Conservation (phyloP, 1,140 invertebrate genomes). For the Nephotettix cincticeps region DNA sequence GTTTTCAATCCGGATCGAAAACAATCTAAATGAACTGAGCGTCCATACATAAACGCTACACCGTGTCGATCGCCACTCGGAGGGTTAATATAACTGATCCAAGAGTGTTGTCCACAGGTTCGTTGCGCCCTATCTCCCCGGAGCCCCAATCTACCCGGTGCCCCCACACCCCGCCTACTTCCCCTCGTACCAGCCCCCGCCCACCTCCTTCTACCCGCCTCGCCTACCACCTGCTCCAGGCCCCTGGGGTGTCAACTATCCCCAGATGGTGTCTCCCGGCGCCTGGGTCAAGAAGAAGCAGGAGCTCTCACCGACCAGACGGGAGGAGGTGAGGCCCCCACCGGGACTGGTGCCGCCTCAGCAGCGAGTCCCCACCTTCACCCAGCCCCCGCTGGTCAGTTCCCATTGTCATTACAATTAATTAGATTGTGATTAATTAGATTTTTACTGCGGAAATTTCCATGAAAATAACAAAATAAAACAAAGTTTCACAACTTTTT, state of each 20-base stretch:
- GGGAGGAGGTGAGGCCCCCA: constrained; percentile 31
- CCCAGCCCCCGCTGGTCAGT: background rate
- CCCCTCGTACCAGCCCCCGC: constrained; percentile 29
- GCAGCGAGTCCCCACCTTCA: background rate
- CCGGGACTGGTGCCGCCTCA: constrained; percentile 18
- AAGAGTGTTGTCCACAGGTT: background rate
- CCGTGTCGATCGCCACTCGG: no score
- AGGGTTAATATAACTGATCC: no score
- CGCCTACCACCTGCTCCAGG: background rate
- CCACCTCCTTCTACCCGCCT: constrained; percentile 26
- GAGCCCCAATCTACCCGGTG: constrained; percentile 38
- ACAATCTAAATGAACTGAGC: no score
- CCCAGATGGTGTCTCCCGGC: constrained; percentile 24
- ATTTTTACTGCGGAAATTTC: no score
- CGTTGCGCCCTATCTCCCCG: constrained; percentile 29
- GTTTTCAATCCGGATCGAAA: no score
- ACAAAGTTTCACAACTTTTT: no score
- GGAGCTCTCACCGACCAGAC: constrained; percentile 23
- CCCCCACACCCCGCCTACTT: constrained; percentile 36
- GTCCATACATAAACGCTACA: no score
- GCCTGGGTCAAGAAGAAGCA: constrained; percentile 27
- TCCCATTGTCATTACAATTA: no score
- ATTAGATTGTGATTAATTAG: no score
- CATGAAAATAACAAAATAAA: no score
- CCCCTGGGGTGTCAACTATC: constrained; percentile 25